Conservation (phyloP, 1,140 invertebrate genomes). For the Achatina immaculata region DNA sequence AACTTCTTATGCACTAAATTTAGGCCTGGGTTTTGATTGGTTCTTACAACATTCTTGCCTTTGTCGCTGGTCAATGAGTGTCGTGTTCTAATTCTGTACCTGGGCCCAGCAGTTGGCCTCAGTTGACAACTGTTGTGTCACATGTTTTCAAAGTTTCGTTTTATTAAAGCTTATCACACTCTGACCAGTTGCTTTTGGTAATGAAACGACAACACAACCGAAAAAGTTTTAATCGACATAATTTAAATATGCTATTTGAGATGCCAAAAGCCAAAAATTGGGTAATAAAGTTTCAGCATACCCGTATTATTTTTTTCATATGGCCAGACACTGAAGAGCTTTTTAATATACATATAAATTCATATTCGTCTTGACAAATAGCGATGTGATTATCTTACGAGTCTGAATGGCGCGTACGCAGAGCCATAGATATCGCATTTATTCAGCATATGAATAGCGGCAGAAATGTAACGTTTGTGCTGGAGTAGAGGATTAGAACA, state of each 20-base stretch:
- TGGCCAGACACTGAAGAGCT: no score
- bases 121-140: background rate
- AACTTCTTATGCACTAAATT: constrained; percentile 6
- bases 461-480: background rate
- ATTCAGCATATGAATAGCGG: background rate
- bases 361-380: background rate
- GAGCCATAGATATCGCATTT: constrained; percentile 2
- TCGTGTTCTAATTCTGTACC: background rate
- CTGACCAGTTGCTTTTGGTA: background rate
- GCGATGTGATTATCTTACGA: background rate
- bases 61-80: constrained; percentile 16
- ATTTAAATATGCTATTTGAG: no score
- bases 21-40: constrained; percentile 7
- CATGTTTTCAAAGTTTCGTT: background rate
- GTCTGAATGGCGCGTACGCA: background rate
- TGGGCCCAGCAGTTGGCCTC: background rate
- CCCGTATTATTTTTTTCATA: background rate
- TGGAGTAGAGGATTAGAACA: background rate
- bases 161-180: background rate
- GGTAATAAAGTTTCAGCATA: no score
- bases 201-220: background rate
- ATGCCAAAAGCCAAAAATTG: no score
- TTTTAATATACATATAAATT: background rate
- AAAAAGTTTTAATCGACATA: background rate
- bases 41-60: background rate